A percentile compares a stretch with the other conserved stretches of the same genome.
Evolutionary conservation across 2,113 vertebrate species (phyloP).

Genomic region (Propithecus coquereli): DNA sequence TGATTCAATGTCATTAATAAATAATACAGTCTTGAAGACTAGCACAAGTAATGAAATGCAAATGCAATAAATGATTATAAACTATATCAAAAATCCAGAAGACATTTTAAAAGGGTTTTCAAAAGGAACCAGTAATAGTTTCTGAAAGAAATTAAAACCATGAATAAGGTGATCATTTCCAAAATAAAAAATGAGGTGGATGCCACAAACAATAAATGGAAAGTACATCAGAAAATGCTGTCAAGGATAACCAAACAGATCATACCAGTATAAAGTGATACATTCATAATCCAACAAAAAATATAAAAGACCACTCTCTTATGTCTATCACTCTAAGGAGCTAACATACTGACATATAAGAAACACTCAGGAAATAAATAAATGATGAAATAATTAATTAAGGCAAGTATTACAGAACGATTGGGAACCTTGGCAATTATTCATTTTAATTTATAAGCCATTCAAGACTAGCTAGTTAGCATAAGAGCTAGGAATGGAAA

Average conservation of each 20-base stretch:
- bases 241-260: background rate
- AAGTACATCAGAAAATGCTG: slow-evolving; percentile 8
- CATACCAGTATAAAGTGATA: background rate
- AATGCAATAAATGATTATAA: background rate
- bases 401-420: background rate
- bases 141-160: background rate
- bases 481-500: background rate
- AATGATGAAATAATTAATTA: background rate
- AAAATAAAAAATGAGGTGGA: background rate
- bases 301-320: background rate
- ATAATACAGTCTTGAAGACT: background rate
- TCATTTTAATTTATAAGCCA: background rate
- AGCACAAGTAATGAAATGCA: background rate
- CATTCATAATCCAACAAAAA: background rate
- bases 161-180: background rate
- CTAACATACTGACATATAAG: background rate
- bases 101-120: background rate
- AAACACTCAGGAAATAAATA: slow-evolving; percentile 15
- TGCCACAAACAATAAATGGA: background rate
- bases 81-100: background rate
- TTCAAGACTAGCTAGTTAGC: background rate
- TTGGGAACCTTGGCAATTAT: background rate
- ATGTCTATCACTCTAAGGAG: background rate
- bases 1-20: background rate
- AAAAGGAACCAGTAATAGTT: background rate